Base-by-base conservation (phyloP, 2,113 vertebrate genomes). In the human region DNA sequence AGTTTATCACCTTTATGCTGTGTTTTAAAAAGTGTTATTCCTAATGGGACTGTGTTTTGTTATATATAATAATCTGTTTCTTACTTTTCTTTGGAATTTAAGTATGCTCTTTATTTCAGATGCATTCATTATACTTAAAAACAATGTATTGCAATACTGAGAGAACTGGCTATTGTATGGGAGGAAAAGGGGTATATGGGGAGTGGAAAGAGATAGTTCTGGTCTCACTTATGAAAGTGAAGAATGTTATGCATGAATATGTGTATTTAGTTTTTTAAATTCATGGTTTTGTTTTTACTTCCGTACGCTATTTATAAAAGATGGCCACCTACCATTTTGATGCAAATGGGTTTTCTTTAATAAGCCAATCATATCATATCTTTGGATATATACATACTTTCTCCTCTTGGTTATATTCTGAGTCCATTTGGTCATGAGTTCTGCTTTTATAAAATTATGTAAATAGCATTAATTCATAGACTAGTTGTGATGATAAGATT, bases 1-100 rank as follows among this genome's bases (percentile, higher is more conserved):
- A 89, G 57, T 93, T 91, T 95, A 68, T 94, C 83, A 96, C 64
- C 50, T 97, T 96, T 93, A 90, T 81, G 92, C 43, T 92, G 9
- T 96, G 40, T 88, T 97, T 93, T 98, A 68, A 79, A 91, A 85
- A 82, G 18, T 75, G 61, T 38, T 83, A 66, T 84, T 93, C 72
- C 50, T 96, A 81, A 55, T 80, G 73, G 72, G 35, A 11, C 61
- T 64, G 32, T 94, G 32, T 50, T 93, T 91, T 95, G 27, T 89
- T 84, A 55, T 7, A 32, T 50, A 23, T 68, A 96, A 95, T 57
- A 86, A 75, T 32, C 9, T 79, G 9, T 43, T 87, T 94, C 16
- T 75, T 95, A 23, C 38, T 96, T 81, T 82, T 92, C 68, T 76
- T 90, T 57, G 48, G 10, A 90, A 94, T 80, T 43, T 95, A 48